Percentiles rank a stretch among this genome's conserved stretches.
Conservation (phyloP, 92 coral and sea anemone species). For the Diadumene lineata region DNA sequence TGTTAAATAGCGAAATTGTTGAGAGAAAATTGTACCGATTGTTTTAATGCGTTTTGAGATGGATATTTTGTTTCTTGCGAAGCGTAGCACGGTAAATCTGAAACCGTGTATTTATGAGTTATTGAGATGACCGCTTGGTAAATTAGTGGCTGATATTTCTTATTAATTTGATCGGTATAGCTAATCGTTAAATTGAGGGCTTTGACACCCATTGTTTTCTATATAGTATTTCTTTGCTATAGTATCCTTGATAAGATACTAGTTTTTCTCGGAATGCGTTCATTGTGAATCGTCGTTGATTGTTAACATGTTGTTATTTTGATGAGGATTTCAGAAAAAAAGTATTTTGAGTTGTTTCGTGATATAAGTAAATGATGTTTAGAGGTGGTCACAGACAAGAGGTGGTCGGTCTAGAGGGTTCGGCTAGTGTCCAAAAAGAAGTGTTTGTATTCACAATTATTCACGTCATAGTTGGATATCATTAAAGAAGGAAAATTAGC, state of each 20-base stretch:
- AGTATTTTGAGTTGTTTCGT: not conserved
- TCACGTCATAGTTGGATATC: not conserved
- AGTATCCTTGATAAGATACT: too few relatives aligned
- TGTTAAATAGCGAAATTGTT: not conserved
- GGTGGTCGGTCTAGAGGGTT: conserved; percentile 4
- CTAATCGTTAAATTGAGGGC: too few relatives aligned
- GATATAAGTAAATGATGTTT: not conserved
- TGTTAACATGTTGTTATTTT: not conserved
- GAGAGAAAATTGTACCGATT: too few relatives aligned
- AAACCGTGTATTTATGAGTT: too few relatives aligned
- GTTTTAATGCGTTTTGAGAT: too few relatives aligned
- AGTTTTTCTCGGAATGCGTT: not conserved
- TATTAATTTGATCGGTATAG: too few relatives aligned
- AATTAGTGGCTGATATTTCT: too few relatives aligned
- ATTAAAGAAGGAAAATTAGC: not conserved
- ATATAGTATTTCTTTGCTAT: too few relatives aligned
- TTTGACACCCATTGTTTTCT: too few relatives aligned
- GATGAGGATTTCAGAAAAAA: not conserved
- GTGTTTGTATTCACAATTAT: not conserved
- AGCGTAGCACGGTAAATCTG: too few relatives aligned
- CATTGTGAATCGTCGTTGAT: not conserved
- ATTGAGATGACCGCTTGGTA: too few relatives aligned
- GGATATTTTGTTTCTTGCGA: too few relatives aligned
- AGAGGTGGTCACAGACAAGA: conserved; percentile 9
- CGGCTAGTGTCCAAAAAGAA: conserved; percentile 9